Percentiles rank a stretch among this genome's conserved stretches.
Conservation (phyloP, 1,140 invertebrate species). For the Achroia grisella region DNA sequence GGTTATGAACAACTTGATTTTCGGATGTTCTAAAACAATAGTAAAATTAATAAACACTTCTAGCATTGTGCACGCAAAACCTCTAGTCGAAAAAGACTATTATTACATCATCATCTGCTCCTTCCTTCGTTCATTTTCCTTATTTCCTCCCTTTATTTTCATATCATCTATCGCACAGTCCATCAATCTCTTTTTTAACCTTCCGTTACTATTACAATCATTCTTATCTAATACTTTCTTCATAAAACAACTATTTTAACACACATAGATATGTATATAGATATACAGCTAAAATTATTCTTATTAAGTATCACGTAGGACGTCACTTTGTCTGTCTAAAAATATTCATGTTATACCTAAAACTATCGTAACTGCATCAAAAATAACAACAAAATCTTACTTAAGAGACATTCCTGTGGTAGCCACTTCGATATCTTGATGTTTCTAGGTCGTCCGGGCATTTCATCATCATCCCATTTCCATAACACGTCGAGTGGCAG, state of each 20-base stretch:
- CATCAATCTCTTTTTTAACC: too few species aligned
- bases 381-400: not conserved
- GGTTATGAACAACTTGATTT: slow-evolving; percentile 74
- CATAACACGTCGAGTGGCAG: slow-evolving; percentile 57
- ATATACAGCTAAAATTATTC: too few species aligned
- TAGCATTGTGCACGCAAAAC: not conserved
- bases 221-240: not conserved
- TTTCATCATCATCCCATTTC: slow-evolving; percentile 53
- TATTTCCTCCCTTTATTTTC: too few species aligned
- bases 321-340: too few species aligned
- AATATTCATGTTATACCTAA: too few species aligned
- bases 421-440: slow-evolving; percentile 75
- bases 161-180: too few species aligned
- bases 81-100: not conserved
- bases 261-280: too few species aligned
- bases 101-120: too few species aligned
- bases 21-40: slow-evolving; percentile 62
- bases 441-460: slow-evolving; percentile 53
- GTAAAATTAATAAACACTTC: slow-evolving; percentile 6
- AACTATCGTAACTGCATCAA: too few species aligned
- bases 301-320: too few species aligned
- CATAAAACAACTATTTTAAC: not conserved
- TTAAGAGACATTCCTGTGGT: slow-evolving; percentile 61
- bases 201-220: too few species aligned
- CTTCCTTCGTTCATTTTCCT: too few species aligned